Conservation (phyloP, 2,113 vertebrate genomes). For the Malurus elegans region DNA sequence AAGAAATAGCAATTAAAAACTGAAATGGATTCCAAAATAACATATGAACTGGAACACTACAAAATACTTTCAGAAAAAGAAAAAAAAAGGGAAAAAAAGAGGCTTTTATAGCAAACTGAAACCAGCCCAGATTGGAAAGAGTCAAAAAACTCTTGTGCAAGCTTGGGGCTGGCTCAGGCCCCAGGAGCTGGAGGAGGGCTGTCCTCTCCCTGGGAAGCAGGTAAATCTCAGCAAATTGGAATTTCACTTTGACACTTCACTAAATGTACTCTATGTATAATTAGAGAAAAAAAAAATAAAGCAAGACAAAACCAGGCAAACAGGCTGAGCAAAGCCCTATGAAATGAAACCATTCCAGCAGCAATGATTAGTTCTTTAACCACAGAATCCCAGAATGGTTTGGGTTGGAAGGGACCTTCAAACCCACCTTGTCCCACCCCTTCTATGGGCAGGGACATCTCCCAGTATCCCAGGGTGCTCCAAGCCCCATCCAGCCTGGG, state of each 20-base stretch:
- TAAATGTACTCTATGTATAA: not conserved
- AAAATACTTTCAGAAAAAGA: not conserved
- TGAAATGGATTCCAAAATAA: not conserved
- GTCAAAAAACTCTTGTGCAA: not conserved
- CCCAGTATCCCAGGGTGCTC: accelerated
- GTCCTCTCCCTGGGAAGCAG: not conserved
- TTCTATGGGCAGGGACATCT: not conserved
- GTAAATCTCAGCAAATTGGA: conserved; percentile 11
- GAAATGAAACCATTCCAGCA: not conserved
- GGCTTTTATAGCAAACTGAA: not conserved
- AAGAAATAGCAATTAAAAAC: conserved; percentile 55
- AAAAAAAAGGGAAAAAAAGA: not conserved
- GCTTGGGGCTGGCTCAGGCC: not conserved
- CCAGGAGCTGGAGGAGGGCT: not conserved
- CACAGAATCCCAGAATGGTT: not conserved
- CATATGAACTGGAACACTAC: not conserved
- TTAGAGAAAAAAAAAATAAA: not conserved
- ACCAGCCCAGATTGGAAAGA: not conserved
- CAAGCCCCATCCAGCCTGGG: accelerated
- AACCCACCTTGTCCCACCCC: not conserved
- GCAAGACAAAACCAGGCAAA: not conserved
- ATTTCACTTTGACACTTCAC: not conserved
- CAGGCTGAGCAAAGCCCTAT: not conserved
- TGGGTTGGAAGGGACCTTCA: not conserved
- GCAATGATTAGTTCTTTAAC: not conserved